Evolutionary conservation across 2,797 vertebrate species (phyloP).

Genomic region (Mus spretus): DNA sequence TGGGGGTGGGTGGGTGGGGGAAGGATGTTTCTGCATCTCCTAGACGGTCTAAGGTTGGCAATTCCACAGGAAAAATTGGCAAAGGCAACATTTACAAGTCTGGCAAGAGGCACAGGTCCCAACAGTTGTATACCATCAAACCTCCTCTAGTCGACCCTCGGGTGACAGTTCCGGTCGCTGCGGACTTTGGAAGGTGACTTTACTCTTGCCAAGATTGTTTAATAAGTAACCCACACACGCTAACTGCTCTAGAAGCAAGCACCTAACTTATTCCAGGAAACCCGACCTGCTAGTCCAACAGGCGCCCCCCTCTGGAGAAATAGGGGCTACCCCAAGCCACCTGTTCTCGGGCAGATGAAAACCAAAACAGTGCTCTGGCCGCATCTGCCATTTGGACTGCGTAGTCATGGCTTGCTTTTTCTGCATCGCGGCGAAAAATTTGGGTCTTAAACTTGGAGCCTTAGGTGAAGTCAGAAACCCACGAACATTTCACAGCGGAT

Average conservation of each 20-base stretch:
- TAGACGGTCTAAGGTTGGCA: neutral
- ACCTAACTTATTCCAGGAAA: neutral
- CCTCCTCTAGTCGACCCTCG: neutral
- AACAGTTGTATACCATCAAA: slow-evolving; percentile 5
- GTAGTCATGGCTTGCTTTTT: neutral
- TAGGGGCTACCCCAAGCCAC: neutral
- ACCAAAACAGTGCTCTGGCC: neutral
- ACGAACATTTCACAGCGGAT: neutral
- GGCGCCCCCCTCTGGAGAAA: neutral
- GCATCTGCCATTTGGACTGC: neutral
- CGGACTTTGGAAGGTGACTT: neutral
- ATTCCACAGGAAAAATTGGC: neutral
- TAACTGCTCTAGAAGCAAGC: neutral
- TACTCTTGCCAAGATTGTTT: neutral
- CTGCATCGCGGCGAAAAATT: neutral
- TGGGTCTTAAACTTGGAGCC: neutral
- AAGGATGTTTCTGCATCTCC: neutral
- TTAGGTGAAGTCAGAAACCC: neutral
- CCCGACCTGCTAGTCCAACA: neutral
- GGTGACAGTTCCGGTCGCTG: neutral
- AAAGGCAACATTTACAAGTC: neutral
- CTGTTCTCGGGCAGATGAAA: neutral
- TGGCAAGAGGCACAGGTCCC: neutral
- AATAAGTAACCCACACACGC: neutral
- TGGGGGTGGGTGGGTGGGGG: neutral